Evolutionary conservation across 1,140 invertebrate species (phyloP).

Genomic region (Theocolax elegans): DNA sequence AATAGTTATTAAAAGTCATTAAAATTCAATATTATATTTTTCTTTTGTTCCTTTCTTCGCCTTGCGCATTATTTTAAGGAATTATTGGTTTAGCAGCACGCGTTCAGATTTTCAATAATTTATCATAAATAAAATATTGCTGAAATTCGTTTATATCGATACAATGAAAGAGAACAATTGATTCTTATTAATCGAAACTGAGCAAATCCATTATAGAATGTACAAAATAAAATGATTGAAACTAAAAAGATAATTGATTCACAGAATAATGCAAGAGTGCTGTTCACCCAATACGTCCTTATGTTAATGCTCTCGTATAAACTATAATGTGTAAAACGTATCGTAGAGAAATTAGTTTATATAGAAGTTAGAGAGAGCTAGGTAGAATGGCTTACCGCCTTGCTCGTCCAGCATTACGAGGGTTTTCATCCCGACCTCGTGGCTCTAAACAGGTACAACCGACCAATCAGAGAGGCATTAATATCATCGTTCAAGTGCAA

Average conservation of each 20-base stretch:
- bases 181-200: no score
- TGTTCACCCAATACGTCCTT: slow-evolving; percentile 26
- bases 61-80: slow-evolving; percentile 3
- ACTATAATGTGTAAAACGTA: slow-evolving; percentile 1
- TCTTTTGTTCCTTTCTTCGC: slow-evolving; percentile 22
- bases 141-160: no score
- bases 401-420: slow-evolving; percentile 95
- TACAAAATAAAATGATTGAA: no score
- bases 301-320: slow-evolving; percentile 1
- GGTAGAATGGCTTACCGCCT: slow-evolving; percentile 83
- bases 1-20: background rate
- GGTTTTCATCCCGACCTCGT: slow-evolving; percentile 93
- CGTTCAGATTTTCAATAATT: background rate
- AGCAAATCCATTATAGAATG: no score
- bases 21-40: background rate
- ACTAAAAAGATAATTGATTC: no score
- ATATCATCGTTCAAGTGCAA: slow-evolving; percentile 49
- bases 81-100: slow-evolving; percentile 12
- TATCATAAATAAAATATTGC: no score
- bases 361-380: slow-evolving; percentile 40
- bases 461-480: slow-evolving; percentile 66
- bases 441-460: slow-evolving; percentile 82
- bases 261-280: no score
- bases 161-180: no score
- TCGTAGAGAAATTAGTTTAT: slow-evolving; percentile 9